These are phyloP conservation scores for Geophilus truncorum DNA, from an alignment of 2,888 invertebrate species.

Conservation along the genomic window DNA sequence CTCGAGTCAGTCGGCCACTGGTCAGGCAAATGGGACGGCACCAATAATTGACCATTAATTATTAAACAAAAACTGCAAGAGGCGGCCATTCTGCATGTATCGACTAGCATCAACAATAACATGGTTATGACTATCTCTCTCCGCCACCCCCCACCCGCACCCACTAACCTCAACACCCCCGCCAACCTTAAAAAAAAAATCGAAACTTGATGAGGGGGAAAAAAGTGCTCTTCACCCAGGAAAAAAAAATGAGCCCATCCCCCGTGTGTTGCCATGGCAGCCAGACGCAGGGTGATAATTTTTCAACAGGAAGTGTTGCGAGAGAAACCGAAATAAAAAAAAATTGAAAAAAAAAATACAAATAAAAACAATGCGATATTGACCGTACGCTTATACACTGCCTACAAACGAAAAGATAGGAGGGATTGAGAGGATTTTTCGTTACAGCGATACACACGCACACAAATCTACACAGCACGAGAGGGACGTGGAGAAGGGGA, in stretches of 20 bases:
- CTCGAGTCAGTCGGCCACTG: not conserved
- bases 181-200: not conserved
- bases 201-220: not conserved
- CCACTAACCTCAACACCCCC: not conserved
- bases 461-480: not conserved
- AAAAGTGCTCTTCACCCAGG: constrained; percentile 30
- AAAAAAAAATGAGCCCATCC: constrained; percentile 29
- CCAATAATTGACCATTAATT: constrained; percentile 14
- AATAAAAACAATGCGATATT: not conserved
- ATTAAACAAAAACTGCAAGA: not conserved
- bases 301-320: constrained; percentile 25
- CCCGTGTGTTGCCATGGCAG: constrained; percentile 24
- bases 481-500: not conserved
- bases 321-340: not conserved
- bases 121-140: not conserved
- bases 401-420: not conserved
- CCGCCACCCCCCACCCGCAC: not conserved
- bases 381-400: not conserved
- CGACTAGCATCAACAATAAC: constrained; percentile 25
- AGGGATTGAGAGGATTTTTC: not conserved
- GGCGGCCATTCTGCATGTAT: not conserved
- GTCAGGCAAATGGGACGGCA: not conserved
- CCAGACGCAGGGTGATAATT: constrained; percentile 28
- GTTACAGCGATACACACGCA: not conserved
- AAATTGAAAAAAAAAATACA: not conserved